Conservation (phyloP, 2,113 vertebrate species). For the Hydrochoerus hydrochaeris region DNA sequence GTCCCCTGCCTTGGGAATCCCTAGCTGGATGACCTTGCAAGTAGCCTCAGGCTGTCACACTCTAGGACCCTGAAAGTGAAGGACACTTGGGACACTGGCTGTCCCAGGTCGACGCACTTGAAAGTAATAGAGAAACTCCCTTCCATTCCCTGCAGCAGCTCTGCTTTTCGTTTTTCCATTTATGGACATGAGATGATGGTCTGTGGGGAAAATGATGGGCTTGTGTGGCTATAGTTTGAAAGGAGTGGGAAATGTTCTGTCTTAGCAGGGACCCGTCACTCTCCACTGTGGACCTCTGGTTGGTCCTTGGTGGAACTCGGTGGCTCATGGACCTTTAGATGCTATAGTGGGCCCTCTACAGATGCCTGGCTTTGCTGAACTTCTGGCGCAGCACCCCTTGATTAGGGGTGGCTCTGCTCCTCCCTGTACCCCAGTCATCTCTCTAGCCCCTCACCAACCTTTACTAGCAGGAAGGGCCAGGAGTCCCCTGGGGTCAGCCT, state of each 20-base stretch:
- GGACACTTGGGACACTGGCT: background rate
- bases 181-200: background rate
- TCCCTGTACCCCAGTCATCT: background rate
- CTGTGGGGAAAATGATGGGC: rapidly evolving
- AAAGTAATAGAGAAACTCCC: background rate
- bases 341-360: background rate
- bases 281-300: background rate
- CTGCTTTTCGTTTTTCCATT: background rate
- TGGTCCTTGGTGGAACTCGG: background rate
- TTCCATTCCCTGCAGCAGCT: background rate
- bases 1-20: background rate
- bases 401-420: background rate
- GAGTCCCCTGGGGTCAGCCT: background rate
- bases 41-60: background rate
- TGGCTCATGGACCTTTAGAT: background rate
- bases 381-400: background rate
- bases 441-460: background rate
- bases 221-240: background rate
- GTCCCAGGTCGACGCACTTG: background rate
- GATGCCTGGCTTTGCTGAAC: background rate
- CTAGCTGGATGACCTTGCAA: background rate
- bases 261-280: background rate
- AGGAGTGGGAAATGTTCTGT: background rate
- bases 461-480: background rate
- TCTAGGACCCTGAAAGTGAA: background rate